Conservation (phyloP, 30 jellyfish, hydroid and myxozoan species). For the Rhopilema esculentum region DNA sequence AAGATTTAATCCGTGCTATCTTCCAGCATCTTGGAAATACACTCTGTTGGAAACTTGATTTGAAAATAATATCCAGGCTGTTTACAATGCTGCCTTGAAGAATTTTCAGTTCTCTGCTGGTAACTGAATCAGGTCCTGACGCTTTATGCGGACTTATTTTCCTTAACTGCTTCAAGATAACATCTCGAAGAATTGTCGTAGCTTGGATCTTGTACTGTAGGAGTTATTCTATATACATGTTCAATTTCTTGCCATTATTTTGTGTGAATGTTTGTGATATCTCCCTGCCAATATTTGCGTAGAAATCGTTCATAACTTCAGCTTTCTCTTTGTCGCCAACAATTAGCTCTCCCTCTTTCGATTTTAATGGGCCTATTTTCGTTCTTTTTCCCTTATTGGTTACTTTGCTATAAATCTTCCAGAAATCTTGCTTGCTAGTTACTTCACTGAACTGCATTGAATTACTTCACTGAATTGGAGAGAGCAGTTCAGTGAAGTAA, state of each 20-base stretch:
- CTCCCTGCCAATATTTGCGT: constrained; percentile 58
- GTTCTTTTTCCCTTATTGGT: constrained; percentile 9
- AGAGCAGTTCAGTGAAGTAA: constrained; percentile 21
- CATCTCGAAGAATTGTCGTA: too few relatives aligned
- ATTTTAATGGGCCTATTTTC: constrained; percentile 57
- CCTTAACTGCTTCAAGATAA: neutral
- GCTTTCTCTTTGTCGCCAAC: constrained; percentile 62
- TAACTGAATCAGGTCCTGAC: constrained; percentile 2
- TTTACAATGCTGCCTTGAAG: too few relatives aligned
- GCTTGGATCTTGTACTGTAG: constrained; percentile 25
- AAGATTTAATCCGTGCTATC: too few relatives aligned
- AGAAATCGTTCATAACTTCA: constrained; percentile 50
- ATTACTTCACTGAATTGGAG: too few relatives aligned
- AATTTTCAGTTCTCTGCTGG: too few relatives aligned
- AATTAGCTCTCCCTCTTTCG: constrained; percentile 32
- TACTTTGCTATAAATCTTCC: constrained; percentile 48
- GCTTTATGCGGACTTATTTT: constrained; percentile 1
- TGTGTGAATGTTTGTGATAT: constrained; percentile 15
- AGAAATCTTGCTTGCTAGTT: constrained; percentile 31
- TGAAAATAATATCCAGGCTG: too few relatives aligned
- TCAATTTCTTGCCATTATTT: neutral
- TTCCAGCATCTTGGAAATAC: too few relatives aligned
- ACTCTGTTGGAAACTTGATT: too few relatives aligned
- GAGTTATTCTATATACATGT: constrained; percentile 45
- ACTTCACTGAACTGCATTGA: constrained; percentile 34